Evolutionary conservation across 2,888 invertebrate genomes (phyloP).

Genomic region (Drosophila yooni): DNA sequence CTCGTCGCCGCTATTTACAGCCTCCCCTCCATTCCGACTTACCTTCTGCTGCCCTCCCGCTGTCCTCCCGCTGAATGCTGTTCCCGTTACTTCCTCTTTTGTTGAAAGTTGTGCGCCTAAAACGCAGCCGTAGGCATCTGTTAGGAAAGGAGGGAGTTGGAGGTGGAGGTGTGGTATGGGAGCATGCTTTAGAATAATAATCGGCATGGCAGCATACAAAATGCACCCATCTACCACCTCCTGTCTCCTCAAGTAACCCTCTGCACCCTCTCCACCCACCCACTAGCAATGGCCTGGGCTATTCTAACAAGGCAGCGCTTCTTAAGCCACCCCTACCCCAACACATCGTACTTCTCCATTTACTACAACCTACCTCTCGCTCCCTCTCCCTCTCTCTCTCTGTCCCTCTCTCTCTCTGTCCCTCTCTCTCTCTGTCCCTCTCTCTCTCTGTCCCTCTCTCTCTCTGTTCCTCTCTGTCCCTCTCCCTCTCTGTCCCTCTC

Average conservation of each 20-base stretch:
- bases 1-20: slow-evolving; percentile 18
- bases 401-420: neutral
- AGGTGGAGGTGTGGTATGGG: neutral
- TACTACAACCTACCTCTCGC: neutral
- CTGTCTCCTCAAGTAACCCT: neutral
- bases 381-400: neutral
- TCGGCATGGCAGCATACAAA: slow-evolving; percentile 42
- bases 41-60: neutral
- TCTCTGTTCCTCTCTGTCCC: neutral
- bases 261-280: neutral
- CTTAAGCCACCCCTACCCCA: neutral
- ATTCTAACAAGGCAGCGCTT: slow-evolving; percentile 39
- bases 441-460: neutral
- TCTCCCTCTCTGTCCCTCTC: neutral
- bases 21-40: neutral
- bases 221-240: slow-evolving; percentile 35
- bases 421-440: neutral
- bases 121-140: slow-evolving; percentile 15
- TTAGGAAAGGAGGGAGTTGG: neutral
- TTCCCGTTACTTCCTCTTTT: neutral
- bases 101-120: slow-evolving; percentile 36
- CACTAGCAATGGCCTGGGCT: slow-evolving; percentile 10
- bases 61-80: slow-evolving; percentile 2
- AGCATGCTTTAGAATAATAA: slow-evolving; percentile 34
- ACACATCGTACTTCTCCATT: neutral